Percentiles rank a stretch among this genome's conserved stretches.
Evolutionary conservation across 2,888 invertebrate species (phyloP).

Genomic region (Perithous albicinctus): DNA sequence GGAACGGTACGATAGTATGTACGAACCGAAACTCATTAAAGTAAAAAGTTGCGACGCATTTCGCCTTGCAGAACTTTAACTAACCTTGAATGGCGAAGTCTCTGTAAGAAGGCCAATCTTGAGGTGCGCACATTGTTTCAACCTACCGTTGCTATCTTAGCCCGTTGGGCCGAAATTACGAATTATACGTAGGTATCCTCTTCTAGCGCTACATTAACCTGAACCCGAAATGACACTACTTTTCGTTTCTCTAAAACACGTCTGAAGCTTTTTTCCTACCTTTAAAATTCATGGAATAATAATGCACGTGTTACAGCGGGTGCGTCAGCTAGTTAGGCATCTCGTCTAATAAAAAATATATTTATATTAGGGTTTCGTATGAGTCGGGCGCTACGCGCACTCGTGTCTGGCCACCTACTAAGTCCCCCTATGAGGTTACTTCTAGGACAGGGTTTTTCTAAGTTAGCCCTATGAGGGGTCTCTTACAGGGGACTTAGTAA

Average conservation of each 20-base stretch:
- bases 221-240: conserved; percentile 26
- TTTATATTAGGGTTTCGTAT: too few species aligned
- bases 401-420: too few species aligned
- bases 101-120: conserved; percentile 30
- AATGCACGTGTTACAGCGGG: conserved; percentile 56
- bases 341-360: conserved; percentile 77
- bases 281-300: conserved; percentile 84
- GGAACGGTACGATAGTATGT: not conserved
- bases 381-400: too few species aligned
- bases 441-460: too few species aligned
- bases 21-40: not conserved
- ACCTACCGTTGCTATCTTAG: conserved; percentile 65
- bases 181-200: conserved; percentile 76
- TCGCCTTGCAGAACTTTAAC: conserved; percentile 71
- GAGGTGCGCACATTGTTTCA: not conserved
- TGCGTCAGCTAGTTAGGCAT: conserved; percentile 63
- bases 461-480: too few species aligned
- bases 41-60: conserved; percentile 1
- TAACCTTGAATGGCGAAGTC: conserved; percentile 69
- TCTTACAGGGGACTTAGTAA: too few species aligned
- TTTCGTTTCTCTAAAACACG: conserved; percentile 46
- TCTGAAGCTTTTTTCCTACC: conserved; percentile 72
- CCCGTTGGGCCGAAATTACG: conserved; percentile 74
- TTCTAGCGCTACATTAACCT: conserved; percentile 28
- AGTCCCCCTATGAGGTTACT: too few species aligned